Conservation (phyloP, 2,797 vertebrate genomes). For the Anguilla anguilla region DNA sequence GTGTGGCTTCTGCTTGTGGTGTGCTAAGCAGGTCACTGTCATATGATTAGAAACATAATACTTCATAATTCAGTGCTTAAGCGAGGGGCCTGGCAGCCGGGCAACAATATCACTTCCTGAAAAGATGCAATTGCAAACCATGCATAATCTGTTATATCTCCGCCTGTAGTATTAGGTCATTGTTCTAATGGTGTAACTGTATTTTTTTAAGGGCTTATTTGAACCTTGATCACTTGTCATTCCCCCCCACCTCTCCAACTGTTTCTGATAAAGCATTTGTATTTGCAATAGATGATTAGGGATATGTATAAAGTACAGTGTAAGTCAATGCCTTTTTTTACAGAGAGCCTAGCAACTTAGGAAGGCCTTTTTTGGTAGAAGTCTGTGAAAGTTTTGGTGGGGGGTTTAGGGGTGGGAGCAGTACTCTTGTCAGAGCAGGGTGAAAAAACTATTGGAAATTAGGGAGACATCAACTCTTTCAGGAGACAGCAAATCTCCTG, state of each 20-base stretch:
- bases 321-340: neutral
- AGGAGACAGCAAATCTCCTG: no score
- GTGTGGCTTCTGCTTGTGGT: neutral
- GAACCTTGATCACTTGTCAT: neutral
- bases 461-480: no score
- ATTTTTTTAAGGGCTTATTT: neutral
- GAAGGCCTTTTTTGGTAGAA: neutral
- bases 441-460: neutral
- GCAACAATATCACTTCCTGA: conserved; percentile 16
- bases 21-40: conserved; percentile 4
- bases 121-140: conserved; percentile 20
- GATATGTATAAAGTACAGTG: neutral
- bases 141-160: conserved; percentile 8
- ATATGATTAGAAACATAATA: conserved; percentile 26
- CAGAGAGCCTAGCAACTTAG: neutral
- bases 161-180: neutral
- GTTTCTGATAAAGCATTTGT: neutral
- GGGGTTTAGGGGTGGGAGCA: neutral
- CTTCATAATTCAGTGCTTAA: conserved; percentile 19
- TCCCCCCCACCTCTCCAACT: neutral
- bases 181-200: neutral
- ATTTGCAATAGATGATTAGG: neutral
- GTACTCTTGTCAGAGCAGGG: neutral
- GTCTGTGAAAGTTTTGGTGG: neutral
- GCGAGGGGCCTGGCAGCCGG: neutral